Base-by-base conservation (phyloP, 92 coral and sea anemone species). In the Epizoanthus stellaris region DNA sequence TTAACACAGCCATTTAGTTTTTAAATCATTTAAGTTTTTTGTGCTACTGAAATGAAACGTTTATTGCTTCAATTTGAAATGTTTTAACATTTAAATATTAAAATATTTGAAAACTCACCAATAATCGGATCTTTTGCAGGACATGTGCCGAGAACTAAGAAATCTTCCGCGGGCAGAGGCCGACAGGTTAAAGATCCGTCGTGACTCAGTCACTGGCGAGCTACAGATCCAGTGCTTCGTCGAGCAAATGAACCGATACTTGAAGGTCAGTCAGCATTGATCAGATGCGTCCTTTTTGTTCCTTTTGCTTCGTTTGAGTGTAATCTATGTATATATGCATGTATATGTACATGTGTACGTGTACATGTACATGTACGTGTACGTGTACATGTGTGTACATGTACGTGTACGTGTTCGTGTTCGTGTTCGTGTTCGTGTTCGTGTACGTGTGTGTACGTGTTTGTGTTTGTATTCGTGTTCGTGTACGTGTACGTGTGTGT, bases 161-260 rank as follows among this genome's bases (percentile, higher is more conserved):
- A 88, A 80, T 13, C 88, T 94, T 65, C 95, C 98, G 11, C 77
- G 77, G 16, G 80, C 74, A 13, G 91, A 67, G 53, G 89, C 93
- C 70, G 93, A 91, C 34, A 83, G 88, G 54, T 89, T 94, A 59
- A 89, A 88, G 70, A 93, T 96, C 53, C 90, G 99, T 47, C 94
- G 98, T 20, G 91, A 79, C 71, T 93, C 98, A 4, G 93, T 96
- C n/a, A 91, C 95, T 6, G 99, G 98, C 13, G 93, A 91, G 52
- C 81, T 95, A 21, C 98, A 96, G 85, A 89, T 95, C 14, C 93
- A 92, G 61, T 96, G 99, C 82, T 91, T 96, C 80, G 88, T 93
- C 40, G 98, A 94, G 21, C 75, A 86, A 77, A 82, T 96, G 93
- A 89, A 90, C 73, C 85, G 89, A 5, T 96, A 87, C 64, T 87